phyloP scores from a whole-genome alignment of 2,797 vertebrate genomes.

The Ceyx erithaca region DNA sequence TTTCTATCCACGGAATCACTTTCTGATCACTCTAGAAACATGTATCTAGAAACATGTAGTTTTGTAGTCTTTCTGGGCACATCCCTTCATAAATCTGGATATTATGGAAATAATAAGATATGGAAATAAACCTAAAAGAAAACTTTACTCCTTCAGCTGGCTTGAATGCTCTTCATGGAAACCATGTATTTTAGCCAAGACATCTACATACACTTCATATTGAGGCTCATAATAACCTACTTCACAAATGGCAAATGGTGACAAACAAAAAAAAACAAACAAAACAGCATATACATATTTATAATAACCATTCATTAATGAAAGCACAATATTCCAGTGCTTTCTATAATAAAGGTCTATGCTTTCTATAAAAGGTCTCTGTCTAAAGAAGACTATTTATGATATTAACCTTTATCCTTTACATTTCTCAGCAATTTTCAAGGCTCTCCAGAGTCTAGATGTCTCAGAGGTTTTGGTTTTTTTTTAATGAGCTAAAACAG shows the following conservation, averaged over 20 bases:
- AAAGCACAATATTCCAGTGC: background rate
- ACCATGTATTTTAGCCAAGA: background rate
- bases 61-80: background rate
- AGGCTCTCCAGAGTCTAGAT: background rate
- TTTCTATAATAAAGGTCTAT: background rate
- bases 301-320: background rate
- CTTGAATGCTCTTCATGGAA: background rate
- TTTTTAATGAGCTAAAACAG: background rate
- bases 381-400: background rate
- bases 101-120: background rate
- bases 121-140: background rate
- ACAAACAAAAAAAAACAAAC: background rate
- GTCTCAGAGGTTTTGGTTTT: background rate
- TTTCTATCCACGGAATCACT: background rate
- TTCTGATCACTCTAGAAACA: background rate
- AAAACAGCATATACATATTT: accelerated
- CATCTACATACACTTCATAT: background rate
- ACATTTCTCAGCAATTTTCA: background rate
- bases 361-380: background rate
- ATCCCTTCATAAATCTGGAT: background rate
- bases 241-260: background rate
- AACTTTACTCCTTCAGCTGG: background rate
- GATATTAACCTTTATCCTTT: background rate
- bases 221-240: background rate
- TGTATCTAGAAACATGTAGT: background rate